These are phyloP conservation scores for Lutraria rhynchaena DNA, from an alignment of 1,140 invertebrate species.

Conservation along the genomic window DNA sequence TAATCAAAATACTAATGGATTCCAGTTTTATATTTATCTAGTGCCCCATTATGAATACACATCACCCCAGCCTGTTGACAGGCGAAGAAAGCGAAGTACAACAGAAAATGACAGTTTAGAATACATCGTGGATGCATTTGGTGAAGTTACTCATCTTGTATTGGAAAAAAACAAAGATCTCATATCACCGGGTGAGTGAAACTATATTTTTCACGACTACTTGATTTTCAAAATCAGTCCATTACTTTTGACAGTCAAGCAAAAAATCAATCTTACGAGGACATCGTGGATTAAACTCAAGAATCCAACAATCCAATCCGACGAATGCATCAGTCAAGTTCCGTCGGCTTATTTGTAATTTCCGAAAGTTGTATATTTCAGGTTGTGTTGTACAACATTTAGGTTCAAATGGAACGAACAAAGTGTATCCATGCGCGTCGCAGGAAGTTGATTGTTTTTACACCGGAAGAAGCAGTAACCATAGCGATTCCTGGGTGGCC, in stretches of 20 bases:
- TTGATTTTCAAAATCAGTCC: too few relatives aligned
- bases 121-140: conserved; percentile 34
- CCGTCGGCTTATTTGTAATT: not conserved
- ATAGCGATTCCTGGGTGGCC: conserved; percentile 51
- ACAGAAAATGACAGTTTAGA: conserved; percentile 6
- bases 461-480: conserved; percentile 47
- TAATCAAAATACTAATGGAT: not conserved
- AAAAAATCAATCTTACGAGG: too few relatives aligned
- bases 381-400: conserved; percentile 50
- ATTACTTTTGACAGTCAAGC: too few relatives aligned
- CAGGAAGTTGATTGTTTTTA: conserved; percentile 42
- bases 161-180: conserved; percentile 42
- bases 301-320: too few relatives aligned
- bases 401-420: not conserved
- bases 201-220: too few relatives aligned
- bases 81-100: not conserved
- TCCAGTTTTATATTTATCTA: not conserved
- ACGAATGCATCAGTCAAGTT: too few relatives aligned
- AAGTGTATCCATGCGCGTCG: conserved; percentile 12
- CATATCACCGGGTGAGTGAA: conserved; percentile 23
- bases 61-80: conserved; percentile 33
- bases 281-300: too few relatives aligned
- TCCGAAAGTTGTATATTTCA: not conserved
- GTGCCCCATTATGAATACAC: conserved; percentile 44
- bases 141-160: conserved; percentile 18